phyloP scores from a whole-genome alignment of 2,797 vertebrate species.

The Sebastes oblongus region DNA sequence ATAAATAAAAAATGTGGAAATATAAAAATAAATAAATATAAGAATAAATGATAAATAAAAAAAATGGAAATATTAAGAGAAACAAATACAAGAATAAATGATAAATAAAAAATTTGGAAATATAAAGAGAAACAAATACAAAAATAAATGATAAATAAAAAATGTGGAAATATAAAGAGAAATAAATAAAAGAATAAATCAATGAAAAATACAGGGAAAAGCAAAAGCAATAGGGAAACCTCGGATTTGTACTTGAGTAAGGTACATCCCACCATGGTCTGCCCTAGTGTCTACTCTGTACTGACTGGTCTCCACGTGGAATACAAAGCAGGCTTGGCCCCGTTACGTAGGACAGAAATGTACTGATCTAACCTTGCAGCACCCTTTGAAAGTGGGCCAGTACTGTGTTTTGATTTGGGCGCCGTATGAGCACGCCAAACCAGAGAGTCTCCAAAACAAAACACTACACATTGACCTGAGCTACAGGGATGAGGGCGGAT shows the following conservation, averaged over 20 bases:
- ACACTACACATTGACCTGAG: neutral
- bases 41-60: too few relatives aligned
- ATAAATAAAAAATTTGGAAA: too few relatives aligned
- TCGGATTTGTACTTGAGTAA: neutral
- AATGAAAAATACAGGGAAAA: accelerated
- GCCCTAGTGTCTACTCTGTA: neutral
- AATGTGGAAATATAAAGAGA: too few relatives aligned
- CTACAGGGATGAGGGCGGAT: too few relatives aligned
- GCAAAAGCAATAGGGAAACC: neutral
- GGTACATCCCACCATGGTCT: neutral
- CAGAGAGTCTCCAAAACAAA: conserved; percentile 4
- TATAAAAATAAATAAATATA: too few relatives aligned
- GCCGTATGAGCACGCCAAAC: neutral
- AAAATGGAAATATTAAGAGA: too few relatives aligned
- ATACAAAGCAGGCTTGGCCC: conserved; percentile 53
- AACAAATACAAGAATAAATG: too few relatives aligned
- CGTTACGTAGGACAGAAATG: conserved; percentile 58
- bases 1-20: too few relatives aligned
- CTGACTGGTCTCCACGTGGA: conserved; percentile 37
- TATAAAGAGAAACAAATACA: accelerated
- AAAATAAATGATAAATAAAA: too few relatives aligned
- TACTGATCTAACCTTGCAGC: conserved; percentile 65
- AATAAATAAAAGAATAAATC: too few relatives aligned
- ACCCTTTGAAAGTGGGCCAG: conserved; percentile 62
- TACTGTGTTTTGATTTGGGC: conserved; percentile 38